Base-by-base conservation (phyloP, 1,140 invertebrate genomes). In the Geopemphigus sp. region DNA sequence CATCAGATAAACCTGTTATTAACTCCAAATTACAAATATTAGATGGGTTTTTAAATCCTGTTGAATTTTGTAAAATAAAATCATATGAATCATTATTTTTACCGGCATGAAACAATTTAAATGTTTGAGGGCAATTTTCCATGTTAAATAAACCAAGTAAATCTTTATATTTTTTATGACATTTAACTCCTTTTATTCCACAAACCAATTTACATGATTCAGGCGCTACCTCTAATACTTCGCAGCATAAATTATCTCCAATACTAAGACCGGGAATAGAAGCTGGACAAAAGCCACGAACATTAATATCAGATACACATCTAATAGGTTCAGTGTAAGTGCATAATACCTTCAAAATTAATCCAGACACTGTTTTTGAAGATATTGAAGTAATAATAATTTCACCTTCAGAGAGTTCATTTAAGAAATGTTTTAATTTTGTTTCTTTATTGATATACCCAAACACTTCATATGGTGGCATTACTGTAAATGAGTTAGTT, bases 401-500 rank as follows among this genome's bases (percentile, higher is more conserved):
- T 86, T 96, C 93, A 68, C 93, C 93, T 81, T 90, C 89, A 5
- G 39, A 72, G 12, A 63, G 59, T 63, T 74, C 64, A 14, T 19
- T 50, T 32, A 26, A 39, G 59, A 72, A 68, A 86, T 94, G 91
- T 80, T 91, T 88, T 39, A 91, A 87, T 82, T 92, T 88, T 76
- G 90, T 90, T 22, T 88, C 87, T 82, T 91, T 91, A 83, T 94
- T 92, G 82, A 93, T 89, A 29, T 86, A 86, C 82, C 90, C 88
- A 85, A 94, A 96, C 61, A 90, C 90, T 86, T 97, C 95, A 85
- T 93, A 90, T 0, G 94, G 93, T 81, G 94, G 94, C 88, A 95
- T 90, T 72, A 93, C 88, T 61, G 92, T 92, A 89, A 90, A 94
- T 85, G 90, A 89, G 87, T 93, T 93, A 91, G 86, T 53, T 88